Evolutionary conservation across 92 coral and sea anemone genomes (phyloP).

Genomic region (Pocillopora meandrina): DNA sequence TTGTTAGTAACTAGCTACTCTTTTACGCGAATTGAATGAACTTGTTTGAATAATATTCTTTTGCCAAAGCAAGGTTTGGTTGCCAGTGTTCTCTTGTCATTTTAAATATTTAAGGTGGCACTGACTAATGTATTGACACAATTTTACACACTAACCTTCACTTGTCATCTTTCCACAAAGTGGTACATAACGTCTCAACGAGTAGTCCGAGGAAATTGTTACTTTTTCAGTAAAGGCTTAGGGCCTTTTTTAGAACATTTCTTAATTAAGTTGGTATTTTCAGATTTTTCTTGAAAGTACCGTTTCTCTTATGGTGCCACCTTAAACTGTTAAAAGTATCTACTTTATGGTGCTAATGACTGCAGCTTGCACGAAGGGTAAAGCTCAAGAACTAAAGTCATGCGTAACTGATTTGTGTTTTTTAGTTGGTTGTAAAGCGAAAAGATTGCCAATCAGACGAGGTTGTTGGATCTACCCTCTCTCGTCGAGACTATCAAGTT

Average conservation of each 20-base stretch:
- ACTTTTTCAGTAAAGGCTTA: too few relatives aligned
- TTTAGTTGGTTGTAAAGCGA: too few relatives aligned
- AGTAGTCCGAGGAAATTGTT: too few relatives aligned
- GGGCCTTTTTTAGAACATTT: too few relatives aligned
- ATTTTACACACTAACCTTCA: not conserved
- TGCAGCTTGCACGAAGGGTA: not conserved
- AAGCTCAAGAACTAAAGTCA: not conserved
- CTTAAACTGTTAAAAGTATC: not conserved
- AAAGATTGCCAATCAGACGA: too few relatives aligned
- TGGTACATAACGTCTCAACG: too few relatives aligned
- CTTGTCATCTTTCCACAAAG: too few relatives aligned
- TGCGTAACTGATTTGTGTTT: too few relatives aligned
- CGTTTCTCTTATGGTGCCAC: not conserved
- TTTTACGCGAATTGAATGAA: not conserved
- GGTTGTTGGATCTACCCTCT: too few relatives aligned
- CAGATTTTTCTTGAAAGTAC: not conserved
- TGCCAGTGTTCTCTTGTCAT: slow-evolving; percentile 4
- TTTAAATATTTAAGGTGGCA: not conserved
- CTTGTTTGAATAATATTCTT: not conserved
- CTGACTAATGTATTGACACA: not conserved
- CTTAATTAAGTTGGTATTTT: not conserved
- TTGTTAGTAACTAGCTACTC: too few relatives aligned
- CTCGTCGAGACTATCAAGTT: too few relatives aligned
- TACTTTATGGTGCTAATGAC: not conserved
- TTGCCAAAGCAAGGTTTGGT: not conserved